phyloP scores from a whole-genome alignment of 1,140 invertebrate genomes.

The Rhopalosiphum padi region DNA sequence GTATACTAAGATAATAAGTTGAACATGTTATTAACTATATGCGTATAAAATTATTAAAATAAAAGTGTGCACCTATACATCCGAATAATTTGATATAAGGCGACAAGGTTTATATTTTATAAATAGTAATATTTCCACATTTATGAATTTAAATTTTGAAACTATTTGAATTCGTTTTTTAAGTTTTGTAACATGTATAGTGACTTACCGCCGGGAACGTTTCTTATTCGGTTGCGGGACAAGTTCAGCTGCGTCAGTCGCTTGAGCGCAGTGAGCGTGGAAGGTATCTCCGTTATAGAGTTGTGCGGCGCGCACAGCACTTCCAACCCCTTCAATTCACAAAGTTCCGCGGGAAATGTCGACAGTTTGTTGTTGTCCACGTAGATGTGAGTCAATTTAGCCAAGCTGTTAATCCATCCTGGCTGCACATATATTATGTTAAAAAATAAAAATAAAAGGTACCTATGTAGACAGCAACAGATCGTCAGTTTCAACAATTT shows the following conservation, averaged over 20 bases:
- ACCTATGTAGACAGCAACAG: background rate
- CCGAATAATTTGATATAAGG: background rate
- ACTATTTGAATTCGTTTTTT: background rate
- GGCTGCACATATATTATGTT: constrained; percentile 28
- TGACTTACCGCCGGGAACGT: constrained; percentile 4
- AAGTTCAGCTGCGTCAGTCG: constrained; percentile 38
- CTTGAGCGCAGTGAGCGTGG: background rate
- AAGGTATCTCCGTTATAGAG: background rate
- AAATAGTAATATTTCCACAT: background rate
- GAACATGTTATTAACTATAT: background rate
- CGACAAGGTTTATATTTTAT: background rate
- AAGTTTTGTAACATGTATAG: background rate
- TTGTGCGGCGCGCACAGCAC: background rate
- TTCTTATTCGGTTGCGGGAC: constrained; percentile 31
- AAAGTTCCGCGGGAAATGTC: background rate
- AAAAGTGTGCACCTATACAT: background rate
- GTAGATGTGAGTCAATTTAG: constrained; percentile 35
- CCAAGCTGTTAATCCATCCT: constrained; percentile 42
- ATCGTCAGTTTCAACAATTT: background rate
- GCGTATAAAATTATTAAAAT: background rate
- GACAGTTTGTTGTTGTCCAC: constrained; percentile 39
- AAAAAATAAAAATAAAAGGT: background rate
- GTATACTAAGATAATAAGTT: too few species aligned
- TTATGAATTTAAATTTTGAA: background rate
- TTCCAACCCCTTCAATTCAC: constrained; percentile 33